A percentile compares a stretch with the other conserved stretches of the same genome.
Evolutionary conservation across 2,113 vertebrate species (phyloP).

Genomic region (Tachysurus fulvidraco): DNA sequence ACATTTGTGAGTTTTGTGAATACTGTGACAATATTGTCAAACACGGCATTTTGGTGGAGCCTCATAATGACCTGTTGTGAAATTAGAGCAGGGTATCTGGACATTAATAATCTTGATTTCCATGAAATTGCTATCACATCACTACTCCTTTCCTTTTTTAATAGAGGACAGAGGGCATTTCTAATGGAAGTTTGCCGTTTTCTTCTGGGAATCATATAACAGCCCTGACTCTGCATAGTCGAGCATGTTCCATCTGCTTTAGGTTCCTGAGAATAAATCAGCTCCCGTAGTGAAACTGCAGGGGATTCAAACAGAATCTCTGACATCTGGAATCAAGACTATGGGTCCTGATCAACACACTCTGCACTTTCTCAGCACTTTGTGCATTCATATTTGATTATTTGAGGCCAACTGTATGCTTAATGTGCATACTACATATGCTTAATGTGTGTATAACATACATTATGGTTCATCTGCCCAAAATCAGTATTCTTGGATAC

Average conservation of each 20-base stretch:
- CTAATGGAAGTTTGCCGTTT: constrained; percentile 25
- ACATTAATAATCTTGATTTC: not conserved
- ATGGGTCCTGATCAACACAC: constrained; percentile 23
- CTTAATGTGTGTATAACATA: constrained; percentile 2
- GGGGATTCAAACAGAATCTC: constrained; percentile 35
- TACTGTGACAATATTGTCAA: not conserved
- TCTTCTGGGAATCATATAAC: constrained; percentile 36
- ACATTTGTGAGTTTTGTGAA: not conserved
- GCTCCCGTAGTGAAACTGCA: constrained; percentile 29
- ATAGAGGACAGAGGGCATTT: constrained; percentile 22
- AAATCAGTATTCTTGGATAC: constrained; percentile 8
- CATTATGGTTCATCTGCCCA: constrained; percentile 12
- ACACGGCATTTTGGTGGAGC: not conserved
- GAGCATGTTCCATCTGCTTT: constrained; percentile 36
- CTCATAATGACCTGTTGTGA: not conserved
- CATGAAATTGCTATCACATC: not conserved
- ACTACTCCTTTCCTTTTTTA: not conserved
- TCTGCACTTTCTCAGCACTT: constrained; percentile 27
- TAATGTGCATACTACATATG: not conserved
- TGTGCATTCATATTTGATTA: not conserved
- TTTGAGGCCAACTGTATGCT: not conserved
- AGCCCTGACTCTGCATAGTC: constrained; percentile 34
- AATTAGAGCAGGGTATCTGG: not conserved
- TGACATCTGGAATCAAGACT: constrained; percentile 35
- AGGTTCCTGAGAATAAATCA: constrained; percentile 43